Conservation (phyloP, 2,797 vertebrate species). For the Remorina albescens region DNA sequence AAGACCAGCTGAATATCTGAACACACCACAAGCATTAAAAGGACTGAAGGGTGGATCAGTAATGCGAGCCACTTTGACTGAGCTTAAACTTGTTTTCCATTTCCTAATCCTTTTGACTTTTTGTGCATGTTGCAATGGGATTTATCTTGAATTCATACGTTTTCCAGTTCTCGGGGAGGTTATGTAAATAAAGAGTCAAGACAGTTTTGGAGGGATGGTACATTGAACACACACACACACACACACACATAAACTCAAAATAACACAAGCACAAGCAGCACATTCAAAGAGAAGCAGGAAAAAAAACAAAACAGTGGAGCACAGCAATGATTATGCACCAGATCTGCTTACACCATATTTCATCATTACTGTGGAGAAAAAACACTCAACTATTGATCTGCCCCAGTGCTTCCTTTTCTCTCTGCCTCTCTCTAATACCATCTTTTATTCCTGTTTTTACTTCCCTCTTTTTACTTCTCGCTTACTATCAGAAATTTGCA, state of each 20-base stretch:
- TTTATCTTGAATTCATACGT: conserved; percentile 40
- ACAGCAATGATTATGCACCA: conserved; percentile 82
- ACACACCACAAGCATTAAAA: conserved; percentile 14
- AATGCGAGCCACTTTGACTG: conserved; percentile 29
- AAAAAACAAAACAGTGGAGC: conserved; percentile 73
- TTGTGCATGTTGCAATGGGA: conserved; percentile 20
- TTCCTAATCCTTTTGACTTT: conserved; percentile 27
- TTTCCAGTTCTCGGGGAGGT: conserved; percentile 37
- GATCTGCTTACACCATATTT: conserved; percentile 88
- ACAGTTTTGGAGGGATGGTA: conserved; percentile 54
- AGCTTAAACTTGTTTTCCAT: conserved; percentile 38
- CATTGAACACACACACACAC: conserved; percentile 23
- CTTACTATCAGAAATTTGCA: conserved; percentile 64
- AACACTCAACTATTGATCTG: conserved; percentile 82
- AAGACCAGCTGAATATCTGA: conserved; percentile 8
- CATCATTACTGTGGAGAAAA: conserved; percentile 85
- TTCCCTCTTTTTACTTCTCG: conserved; percentile 60
- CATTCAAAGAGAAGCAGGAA: conserved; percentile 47
- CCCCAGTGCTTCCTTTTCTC: conserved; percentile 70
- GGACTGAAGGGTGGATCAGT: conserved; percentile 10
- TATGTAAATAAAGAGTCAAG: conserved; percentile 58
- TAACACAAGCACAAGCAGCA: conserved; percentile 59
- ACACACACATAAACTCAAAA: conserved; percentile 35
- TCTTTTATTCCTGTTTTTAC: conserved; percentile 63
- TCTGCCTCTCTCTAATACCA: conserved; percentile 35